A percentile compares a stretch with the other conserved stretches of the same genome.
Evolutionary conservation across 2,797 vertebrate genomes (phyloP).

Genomic region (Gymnothorax reevesii): DNA sequence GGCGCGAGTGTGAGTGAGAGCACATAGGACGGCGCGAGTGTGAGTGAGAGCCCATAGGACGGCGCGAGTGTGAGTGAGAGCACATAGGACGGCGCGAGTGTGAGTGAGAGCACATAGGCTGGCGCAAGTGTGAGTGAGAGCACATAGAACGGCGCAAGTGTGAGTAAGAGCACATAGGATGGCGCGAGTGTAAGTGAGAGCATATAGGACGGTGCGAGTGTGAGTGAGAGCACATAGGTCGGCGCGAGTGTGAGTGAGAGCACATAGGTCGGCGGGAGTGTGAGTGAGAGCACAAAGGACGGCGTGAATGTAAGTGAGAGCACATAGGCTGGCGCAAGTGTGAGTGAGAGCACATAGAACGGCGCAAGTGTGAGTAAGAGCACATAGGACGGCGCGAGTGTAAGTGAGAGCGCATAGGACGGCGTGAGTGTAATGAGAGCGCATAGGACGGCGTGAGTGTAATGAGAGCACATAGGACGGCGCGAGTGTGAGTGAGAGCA

Average conservation of each 20-base stretch:
- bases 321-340: too few relatives aligned
- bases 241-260: neutral
- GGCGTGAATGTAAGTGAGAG: too few relatives aligned
- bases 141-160: constrained; percentile 35
- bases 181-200: too few relatives aligned
- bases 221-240: too few relatives aligned
- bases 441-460: too few relatives aligned
- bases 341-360: constrained; percentile 26
- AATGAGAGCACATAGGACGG: constrained; percentile 24
- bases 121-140: neutral
- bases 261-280: constrained; percentile 24
- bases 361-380: too few relatives aligned
- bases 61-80: neutral
- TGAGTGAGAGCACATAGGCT: too few relatives aligned
- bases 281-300: constrained; percentile 26
- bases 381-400: too few relatives aligned
- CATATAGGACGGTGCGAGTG: constrained; percentile 36
- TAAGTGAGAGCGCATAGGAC: constrained; percentile 25
- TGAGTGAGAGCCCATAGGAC: too few relatives aligned
- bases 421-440: too few relatives aligned
- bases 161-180: too few relatives aligned
- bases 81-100: constrained; percentile 35
- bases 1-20: neutral
- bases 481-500: neutral
- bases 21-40: constrained; percentile 35